phyloP scores from a whole-genome alignment of 2,797 vertebrate species.

The Acropternis orthonyx region DNA sequence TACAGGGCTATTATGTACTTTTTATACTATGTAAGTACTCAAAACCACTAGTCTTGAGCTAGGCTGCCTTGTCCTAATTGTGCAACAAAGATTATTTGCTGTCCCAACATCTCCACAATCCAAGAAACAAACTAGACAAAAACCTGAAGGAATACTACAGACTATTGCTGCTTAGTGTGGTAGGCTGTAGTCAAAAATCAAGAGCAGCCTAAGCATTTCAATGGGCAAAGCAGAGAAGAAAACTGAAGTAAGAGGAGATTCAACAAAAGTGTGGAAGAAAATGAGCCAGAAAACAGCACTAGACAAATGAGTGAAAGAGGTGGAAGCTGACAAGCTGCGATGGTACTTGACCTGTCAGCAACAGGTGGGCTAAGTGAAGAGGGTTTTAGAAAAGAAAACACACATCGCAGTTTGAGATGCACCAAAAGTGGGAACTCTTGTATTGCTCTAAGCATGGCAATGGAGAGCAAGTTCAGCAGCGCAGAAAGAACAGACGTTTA shows the following conservation, averaged over 20 bases:
- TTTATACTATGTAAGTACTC: not conserved
- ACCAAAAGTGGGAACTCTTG: not conserved
- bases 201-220: not conserved
- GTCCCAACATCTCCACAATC: too few species aligned
- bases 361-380: not conserved
- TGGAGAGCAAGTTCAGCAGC: not conserved
- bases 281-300: not conserved
- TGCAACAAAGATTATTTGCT: not conserved
- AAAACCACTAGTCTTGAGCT: not conserved
- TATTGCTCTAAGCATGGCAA: not conserved
- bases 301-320: not conserved
- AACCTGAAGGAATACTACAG: not conserved
- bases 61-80: not conserved
- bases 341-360: not conserved
- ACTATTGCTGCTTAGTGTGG: not conserved
- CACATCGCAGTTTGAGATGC: fast-evolving
- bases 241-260: not conserved
- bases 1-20: not conserved
- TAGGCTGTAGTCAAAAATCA: not conserved
- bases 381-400: not conserved
- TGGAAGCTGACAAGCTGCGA: not conserved
- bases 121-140: not conserved
- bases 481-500: not conserved
- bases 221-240: not conserved
- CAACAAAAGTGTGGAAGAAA: not conserved